Evolutionary conservation across 2,888 invertebrate genomes (phyloP), one percentile per base, ranked within the genome.

Genomic region (Automeris io): DNA sequence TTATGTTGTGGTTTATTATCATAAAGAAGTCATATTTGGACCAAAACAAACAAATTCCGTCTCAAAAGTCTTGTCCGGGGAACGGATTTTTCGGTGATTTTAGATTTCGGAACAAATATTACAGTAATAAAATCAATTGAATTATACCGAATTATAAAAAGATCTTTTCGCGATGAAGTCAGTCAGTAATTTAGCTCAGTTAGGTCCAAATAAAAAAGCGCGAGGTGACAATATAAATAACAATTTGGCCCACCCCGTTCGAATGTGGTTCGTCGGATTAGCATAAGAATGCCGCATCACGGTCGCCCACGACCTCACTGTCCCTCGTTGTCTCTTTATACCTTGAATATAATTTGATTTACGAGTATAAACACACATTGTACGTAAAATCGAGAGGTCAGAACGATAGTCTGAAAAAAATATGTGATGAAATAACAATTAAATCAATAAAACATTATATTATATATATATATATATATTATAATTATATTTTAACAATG

Each of bases 141-240:
- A 39, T 25, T 13, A 13, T 19, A 7, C 38, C 31, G 37, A 44
- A 41, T 48, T 45, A 41, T 40, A 37, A 40, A 37, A 29, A 34
- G 39, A 42, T 47, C 45, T 46, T 39, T 35, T 38, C 18, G 58
- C 60, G 58, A 70, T 71, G 69, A 70, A 69, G 61, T 72, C 71
- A 68, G 61, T 55, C 59, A 54, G 71, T 69, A 74, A 77, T 80
- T 76, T 75, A 70, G 65, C 47, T 50, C 51, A 54, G 61, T 60
- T 75, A 72, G 65, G 73, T 73, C 52, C 52, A 66, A 25, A 74
- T 65, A 82, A 81, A 82, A 79, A 81, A 75, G 64, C 65, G 64
- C 63, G 72, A 83, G 79, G 81, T 85, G 85, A 83, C 85, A 85
- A 81, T 80, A 85, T 85, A 85, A 86, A 86, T 85, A 86, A 86